Evolutionary conservation across 2,797 vertebrate genomes (phyloP), one percentile per base, ranked within the genome.

Genomic region (Takifugu rubripes): DNA sequence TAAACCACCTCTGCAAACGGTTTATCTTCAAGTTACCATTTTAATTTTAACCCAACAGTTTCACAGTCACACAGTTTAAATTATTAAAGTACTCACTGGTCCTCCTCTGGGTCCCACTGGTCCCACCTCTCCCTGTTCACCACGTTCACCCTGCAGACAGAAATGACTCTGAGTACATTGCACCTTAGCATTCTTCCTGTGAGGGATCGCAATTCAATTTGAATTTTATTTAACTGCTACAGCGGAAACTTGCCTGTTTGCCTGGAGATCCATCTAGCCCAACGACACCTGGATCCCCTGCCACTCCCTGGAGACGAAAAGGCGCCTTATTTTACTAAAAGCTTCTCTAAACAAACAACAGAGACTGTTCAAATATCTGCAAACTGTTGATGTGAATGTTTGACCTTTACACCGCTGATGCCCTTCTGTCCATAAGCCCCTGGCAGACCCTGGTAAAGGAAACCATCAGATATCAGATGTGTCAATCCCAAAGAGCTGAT

Each of bases 201-300:
- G 36, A 56, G 1, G 12, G 16, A 33, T 10, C 2, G 8, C 27
- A 7, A 29, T 29, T 29, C 27, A 52, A 10, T 43, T 43, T 16
- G 12, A 43, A n/a, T 43, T 43, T 17, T 5, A 1, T 8, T 1
- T 9, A 45, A 8, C 16, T 3, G 3, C 9, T 7, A 21, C 44
- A 7, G 16, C 16, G 14, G 55, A 3, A 57, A 84, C 92, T 86
- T 87, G 98, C 96, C 71, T 88, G 88, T 92, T 96, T 98, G 55
- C 96, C 96, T 72, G 94, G 87, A 84, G 93, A 94, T 49, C 96
- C 96, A 92, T 98, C 91, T 36, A 86, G 77, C 49, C 96, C 96
- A 31, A 91, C 86, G 10, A 89, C 84, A 3, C 96, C 96, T 47
- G 93, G 92, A 68, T 86, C 78, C 50, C 95, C 96, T 43, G 78